Conservation (phyloP, 2,113 vertebrate genomes). For the Halichoeres trimaculatus region DNA sequence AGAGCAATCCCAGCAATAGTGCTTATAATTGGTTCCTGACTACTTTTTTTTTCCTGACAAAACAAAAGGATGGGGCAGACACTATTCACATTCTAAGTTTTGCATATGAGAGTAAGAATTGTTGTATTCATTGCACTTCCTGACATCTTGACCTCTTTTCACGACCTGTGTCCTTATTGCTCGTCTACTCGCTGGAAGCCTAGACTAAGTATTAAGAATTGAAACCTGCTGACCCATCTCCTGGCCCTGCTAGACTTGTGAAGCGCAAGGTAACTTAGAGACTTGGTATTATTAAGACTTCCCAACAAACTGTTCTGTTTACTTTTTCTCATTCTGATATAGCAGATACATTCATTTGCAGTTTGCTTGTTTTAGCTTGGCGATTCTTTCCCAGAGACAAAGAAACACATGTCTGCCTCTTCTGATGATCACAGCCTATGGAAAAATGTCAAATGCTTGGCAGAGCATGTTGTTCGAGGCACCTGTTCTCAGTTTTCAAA, state of each 20-base stretch:
- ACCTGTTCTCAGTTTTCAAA: slow-evolving; percentile 42
- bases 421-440: slow-evolving; percentile 49
- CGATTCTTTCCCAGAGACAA: slow-evolving; percentile 16
- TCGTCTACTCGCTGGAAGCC: slow-evolving; percentile 6
- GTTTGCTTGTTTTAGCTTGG: slow-evolving; percentile 18
- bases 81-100: not conserved
- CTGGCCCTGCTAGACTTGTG: slow-evolving; percentile 17
- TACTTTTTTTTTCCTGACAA: too few relatives aligned
- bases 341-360: slow-evolving; percentile 1
- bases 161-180: slow-evolving; percentile 13
- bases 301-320: not conserved
- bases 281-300: not conserved
- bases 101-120: not conserved
- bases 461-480: slow-evolving; percentile 38
- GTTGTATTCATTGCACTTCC: slow-evolving; percentile 18
- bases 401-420: slow-evolving; percentile 10
- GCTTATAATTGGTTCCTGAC: not conserved
- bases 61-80: not conserved
- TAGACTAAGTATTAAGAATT: slow-evolving; percentile 21
- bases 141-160: slow-evolving; percentile 17
- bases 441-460: slow-evolving; percentile 35
- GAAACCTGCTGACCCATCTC: slow-evolving; percentile 35
- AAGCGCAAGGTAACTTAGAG: not conserved
- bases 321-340: not conserved
- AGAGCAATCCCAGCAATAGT: not conserved